phyloP scores from a whole-genome alignment of 2,888 invertebrate genomes.

The Brachyopa scutellaris region DNA sequence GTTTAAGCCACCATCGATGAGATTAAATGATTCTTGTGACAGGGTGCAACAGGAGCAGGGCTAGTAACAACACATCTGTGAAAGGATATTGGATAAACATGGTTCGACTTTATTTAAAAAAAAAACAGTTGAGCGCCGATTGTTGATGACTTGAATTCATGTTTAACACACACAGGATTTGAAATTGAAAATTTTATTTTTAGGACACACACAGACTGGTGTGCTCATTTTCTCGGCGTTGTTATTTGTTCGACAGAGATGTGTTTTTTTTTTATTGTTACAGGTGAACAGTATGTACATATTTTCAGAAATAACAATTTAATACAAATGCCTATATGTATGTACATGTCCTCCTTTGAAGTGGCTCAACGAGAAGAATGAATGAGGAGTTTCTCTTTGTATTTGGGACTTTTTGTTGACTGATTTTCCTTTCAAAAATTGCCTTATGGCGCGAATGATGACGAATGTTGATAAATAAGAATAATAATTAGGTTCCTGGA shows the following conservation, averaged over 20 bases:
- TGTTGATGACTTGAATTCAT: slow-evolving; percentile 28
- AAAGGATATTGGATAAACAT: slow-evolving; percentile 1
- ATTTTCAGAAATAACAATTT: slow-evolving; percentile 5
- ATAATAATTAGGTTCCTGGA: slow-evolving; percentile 10
- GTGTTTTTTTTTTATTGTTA: neutral
- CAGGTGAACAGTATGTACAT: neutral
- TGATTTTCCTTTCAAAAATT: neutral
- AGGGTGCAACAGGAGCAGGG: neutral
- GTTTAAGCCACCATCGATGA: neutral
- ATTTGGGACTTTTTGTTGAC: neutral
- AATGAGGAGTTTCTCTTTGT: neutral
- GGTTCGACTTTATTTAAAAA: too few relatives aligned
- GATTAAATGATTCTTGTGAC: neutral
- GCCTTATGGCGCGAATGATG: neutral
- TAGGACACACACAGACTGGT: too few relatives aligned
- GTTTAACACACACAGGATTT: slow-evolving; percentile 23
- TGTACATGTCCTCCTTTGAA: slow-evolving; percentile 21
- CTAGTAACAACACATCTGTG: neutral
- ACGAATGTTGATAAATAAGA: slow-evolving; percentile 12
- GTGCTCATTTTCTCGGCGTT: neutral
- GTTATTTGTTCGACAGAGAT: neutral
- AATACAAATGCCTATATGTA: slow-evolving; percentile 14
- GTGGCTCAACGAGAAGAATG: neutral
- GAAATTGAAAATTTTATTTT: slow-evolving; percentile 29
- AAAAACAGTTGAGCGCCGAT: too few relatives aligned